Percentiles rank a stretch among this genome's conserved stretches.
Conservation (phyloP, 1,140 invertebrate genomes). For the Lysiphlebus fabarum region DNA sequence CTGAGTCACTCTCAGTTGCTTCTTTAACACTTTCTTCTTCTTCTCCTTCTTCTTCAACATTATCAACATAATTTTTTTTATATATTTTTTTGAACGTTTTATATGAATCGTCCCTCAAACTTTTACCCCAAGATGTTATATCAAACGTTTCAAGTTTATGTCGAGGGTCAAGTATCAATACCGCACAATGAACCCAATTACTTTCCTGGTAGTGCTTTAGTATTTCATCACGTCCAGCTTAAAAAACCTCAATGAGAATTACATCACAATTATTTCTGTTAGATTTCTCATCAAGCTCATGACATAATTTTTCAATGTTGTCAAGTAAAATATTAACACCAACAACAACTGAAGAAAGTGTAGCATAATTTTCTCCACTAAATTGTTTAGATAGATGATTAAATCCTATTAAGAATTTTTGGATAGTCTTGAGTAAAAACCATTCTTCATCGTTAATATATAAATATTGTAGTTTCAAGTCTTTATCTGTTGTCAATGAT, state of each 20-base stretch:
- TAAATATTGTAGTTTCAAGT: neutral
- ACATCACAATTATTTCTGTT: neutral
- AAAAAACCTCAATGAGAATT: slow-evolving; percentile 24
- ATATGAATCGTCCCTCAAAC: neutral
- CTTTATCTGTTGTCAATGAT: neutral
- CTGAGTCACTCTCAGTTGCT: neutral
- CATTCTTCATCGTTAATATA: neutral
- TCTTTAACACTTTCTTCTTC: neutral
- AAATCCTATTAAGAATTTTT: slow-evolving; percentile 36
- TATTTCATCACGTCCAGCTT: slow-evolving; percentile 42
- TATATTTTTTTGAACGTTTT: neutral
- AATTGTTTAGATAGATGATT: slow-evolving; percentile 36
- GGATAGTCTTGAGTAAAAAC: neutral
- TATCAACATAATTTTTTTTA: too few species aligned
- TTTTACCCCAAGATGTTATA: slow-evolving; percentile 14
- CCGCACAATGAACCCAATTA: slow-evolving; percentile 43
- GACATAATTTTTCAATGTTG: neutral
- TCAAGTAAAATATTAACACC: slow-evolving; percentile 40
- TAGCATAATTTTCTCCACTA: slow-evolving; percentile 40
- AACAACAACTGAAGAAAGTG: slow-evolving; percentile 37
- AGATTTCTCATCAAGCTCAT: neutral
- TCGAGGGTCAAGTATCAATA: slow-evolving; percentile 42
- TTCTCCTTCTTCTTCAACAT: too few species aligned
- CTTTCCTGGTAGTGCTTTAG: slow-evolving; percentile 40
- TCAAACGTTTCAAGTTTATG: slow-evolving; percentile 42